Evolutionary conservation across 2,797 vertebrate species (phyloP).

Genomic region (Paratrypauchen microcephalus): DNA sequence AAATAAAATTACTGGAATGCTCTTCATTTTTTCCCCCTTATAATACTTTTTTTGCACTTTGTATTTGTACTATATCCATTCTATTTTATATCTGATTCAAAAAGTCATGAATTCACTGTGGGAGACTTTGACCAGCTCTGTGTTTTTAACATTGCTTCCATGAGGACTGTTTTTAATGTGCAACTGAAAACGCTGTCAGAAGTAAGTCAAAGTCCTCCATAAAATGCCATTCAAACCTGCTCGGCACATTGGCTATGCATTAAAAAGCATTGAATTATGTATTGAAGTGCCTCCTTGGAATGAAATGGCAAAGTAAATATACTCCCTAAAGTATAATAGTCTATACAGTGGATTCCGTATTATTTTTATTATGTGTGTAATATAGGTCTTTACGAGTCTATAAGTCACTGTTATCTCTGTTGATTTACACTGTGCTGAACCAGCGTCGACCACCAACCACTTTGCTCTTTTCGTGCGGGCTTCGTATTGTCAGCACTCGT

Average conservation of each 20-base stretch:
- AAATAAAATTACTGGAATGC: no score
- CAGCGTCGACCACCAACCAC: conserved; percentile 51
- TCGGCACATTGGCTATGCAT: conserved; percentile 34
- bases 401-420: conserved; percentile 42
- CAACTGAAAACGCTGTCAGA: not conserved
- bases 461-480: conserved; percentile 50
- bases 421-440: conserved; percentile 45
- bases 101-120: no score
- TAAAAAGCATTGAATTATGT: conserved; percentile 32
- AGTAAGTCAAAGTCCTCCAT: conserved; percentile 1
- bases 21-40: no score
- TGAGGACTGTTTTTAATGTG: not conserved
- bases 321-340: not conserved
- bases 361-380: conserved; percentile 21
- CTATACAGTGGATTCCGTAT: conserved; percentile 8
- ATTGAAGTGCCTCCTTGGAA: conserved; percentile 13
- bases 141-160: no score
- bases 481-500: conserved; percentile 62
- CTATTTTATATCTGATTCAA: no score
- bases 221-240: conserved; percentile 11
- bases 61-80: not conserved
- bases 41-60: no score
- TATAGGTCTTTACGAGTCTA: conserved; percentile 20
- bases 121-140: no score
- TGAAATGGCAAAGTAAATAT: conserved; percentile 19